Evolutionary conservation across 2,113 vertebrate genomes (phyloP), one percentile per base, ranked within the genome.

Genomic region (Clarias macrocephalus): DNA sequence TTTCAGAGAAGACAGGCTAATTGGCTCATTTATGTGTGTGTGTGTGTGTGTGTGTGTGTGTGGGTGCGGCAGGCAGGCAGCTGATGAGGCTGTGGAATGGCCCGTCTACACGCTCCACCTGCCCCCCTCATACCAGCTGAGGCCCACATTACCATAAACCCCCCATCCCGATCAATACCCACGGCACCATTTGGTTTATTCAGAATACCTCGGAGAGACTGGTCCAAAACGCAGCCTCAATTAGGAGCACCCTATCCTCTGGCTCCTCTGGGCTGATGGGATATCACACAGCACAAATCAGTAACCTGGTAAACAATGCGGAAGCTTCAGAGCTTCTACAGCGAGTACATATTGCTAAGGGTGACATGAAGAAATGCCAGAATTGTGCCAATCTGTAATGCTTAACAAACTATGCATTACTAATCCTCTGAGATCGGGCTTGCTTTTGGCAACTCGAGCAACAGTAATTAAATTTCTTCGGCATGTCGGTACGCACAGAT

Each of bases 101-200:
- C 90, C 89, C 91, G 91, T 91, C 89, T 91, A 87, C 91, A 92
- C 82, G 89, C 91, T 93, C 93, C 95, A 95, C 94, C 95, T 96
- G 95, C 94, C 92, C 85, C 92, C 91, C 90, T n/a, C 11, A 25
- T 85, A 87, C 91, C 95, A 96, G 94, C 94, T 95, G 94, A 95
- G 94, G 70, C 92, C 90, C 89, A 33, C 82, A 92, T 93, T 92
- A 93, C 89, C 93, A 93, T 90, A 85, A 89, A 84, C 77, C 86
- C 86, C 87, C 89, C 80, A 56, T 89, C 80, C 91, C 91, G 91
- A 94, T 94, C 94, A 93, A 94, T 93, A 93, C 92, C 92, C 92
- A 82, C 83, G 85, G 87, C 91, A 89, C 80, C 90, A 88, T 89
- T 91, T 84, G 88, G 91, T 88, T 90, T 76, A 88, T 88, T 90